Evolutionary conservation across 2,888 invertebrate genomes (phyloP).

Genomic region (Colostygia pectinataria): DNA sequence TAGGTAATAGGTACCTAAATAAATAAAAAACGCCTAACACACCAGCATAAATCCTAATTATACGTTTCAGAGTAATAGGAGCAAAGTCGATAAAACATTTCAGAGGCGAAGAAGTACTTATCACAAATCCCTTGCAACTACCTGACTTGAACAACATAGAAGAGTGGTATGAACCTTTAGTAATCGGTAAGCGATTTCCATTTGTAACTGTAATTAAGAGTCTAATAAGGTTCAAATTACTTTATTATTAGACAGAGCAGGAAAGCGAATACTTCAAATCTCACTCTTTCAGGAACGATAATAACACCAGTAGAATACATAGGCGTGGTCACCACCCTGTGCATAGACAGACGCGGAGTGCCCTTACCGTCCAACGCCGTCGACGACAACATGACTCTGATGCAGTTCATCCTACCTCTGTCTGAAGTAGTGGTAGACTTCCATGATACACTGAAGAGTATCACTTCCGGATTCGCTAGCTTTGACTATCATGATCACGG

Average conservation of each 20-base stretch:
- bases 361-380: slow-evolving; percentile 89
- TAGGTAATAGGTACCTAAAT: no score
- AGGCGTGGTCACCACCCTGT: slow-evolving; percentile 87
- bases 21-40: no score
- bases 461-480: slow-evolving; percentile 97
- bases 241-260: no score
- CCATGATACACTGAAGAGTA: slow-evolving; percentile 94
- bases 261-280: neutral
- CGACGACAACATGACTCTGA: slow-evolving; percentile 91
- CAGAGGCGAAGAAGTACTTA: slow-evolving; percentile 82
- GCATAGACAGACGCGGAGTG: slow-evolving; percentile 86
- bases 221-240: no score
- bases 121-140: slow-evolving; percentile 90
- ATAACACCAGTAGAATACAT: slow-evolving; percentile 92
- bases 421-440: slow-evolving; percentile 98
- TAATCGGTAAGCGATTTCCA: slow-evolving; percentile 87
- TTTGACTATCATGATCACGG: slow-evolving; percentile 96
- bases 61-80: slow-evolving; percentile 86
- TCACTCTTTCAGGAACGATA: slow-evolving; percentile 86
- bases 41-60: neutral
- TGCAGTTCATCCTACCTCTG: slow-evolving; percentile 93
- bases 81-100: slow-evolving; percentile 87
- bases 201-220: no score
- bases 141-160: slow-evolving; percentile 86
- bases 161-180: slow-evolving; percentile 93